Evolutionary conservation across 2,113 vertebrate genomes (phyloP).

Genomic region (Mellivora capensis): DNA sequence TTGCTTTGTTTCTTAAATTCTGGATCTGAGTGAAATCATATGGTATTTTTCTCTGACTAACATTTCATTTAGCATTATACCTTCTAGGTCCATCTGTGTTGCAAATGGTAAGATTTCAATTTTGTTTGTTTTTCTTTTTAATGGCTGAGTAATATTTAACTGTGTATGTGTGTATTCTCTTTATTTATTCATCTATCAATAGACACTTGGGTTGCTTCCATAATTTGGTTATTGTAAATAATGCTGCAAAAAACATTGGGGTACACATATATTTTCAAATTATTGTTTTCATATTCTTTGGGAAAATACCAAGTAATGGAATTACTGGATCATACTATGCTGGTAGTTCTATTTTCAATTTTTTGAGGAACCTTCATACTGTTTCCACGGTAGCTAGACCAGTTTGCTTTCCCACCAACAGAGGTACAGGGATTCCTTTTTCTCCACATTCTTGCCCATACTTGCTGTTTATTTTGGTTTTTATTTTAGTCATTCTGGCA

Average conservation of each 20-base stretch:
- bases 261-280: background rate
- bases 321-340: background rate
- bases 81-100: background rate
- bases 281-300: background rate
- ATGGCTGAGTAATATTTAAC: background rate
- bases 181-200: background rate
- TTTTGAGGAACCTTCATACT: background rate
- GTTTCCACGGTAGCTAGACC: background rate
- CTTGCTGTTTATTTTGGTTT: background rate
- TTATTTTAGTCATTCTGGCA: background rate
- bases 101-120: background rate
- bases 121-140: background rate
- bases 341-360: background rate
- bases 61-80: background rate
- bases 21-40: background rate
- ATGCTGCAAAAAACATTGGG: background rate
- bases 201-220: background rate
- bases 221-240: background rate
- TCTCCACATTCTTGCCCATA: background rate
- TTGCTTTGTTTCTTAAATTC: background rate
- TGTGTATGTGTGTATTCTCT: background rate
- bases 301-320: background rate
- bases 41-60: background rate
- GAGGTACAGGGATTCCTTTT: background rate
- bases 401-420: background rate